phyloP scores from a whole-genome alignment of 2,797 vertebrate species.

The Falco cherrug region DNA sequence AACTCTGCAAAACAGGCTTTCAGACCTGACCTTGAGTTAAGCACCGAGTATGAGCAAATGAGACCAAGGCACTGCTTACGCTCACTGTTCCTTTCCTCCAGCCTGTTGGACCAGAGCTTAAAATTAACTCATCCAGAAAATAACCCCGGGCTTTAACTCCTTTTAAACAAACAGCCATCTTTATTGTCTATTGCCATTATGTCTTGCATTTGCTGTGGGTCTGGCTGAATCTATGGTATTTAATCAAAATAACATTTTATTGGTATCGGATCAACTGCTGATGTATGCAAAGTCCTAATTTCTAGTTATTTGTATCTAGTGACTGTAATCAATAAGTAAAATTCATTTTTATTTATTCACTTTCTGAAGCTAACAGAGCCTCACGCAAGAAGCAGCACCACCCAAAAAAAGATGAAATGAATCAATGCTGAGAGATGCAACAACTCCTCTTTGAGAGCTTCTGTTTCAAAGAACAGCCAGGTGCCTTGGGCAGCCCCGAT shows the following conservation, averaged over 20 bases:
- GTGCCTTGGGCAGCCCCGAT: not conserved
- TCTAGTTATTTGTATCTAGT: not conserved
- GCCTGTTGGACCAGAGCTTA: not conserved
- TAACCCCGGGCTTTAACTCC: not conserved
- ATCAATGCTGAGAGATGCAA: not conserved
- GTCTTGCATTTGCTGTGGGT: not conserved
- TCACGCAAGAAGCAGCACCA: not conserved
- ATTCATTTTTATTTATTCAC: not conserved
- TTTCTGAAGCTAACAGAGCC: not conserved
- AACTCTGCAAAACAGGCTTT: not conserved
- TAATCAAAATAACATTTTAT: not conserved
- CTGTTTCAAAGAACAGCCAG: not conserved
- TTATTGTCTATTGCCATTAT: not conserved
- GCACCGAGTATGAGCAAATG: not conserved
- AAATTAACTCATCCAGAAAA: constrained; percentile 10
- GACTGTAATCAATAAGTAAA: not conserved
- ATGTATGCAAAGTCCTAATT: not conserved
- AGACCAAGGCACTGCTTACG: not conserved
- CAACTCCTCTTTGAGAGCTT: not conserved
- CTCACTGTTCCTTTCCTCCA: not conserved
- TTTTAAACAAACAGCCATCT: not conserved
- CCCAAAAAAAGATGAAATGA: not conserved
- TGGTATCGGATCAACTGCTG: not conserved
- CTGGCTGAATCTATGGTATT: not conserved
- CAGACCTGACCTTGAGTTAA: not conserved